Evolutionary conservation across 2,888 invertebrate genomes (phyloP).

Genomic region (Andrena bicolor): DNA sequence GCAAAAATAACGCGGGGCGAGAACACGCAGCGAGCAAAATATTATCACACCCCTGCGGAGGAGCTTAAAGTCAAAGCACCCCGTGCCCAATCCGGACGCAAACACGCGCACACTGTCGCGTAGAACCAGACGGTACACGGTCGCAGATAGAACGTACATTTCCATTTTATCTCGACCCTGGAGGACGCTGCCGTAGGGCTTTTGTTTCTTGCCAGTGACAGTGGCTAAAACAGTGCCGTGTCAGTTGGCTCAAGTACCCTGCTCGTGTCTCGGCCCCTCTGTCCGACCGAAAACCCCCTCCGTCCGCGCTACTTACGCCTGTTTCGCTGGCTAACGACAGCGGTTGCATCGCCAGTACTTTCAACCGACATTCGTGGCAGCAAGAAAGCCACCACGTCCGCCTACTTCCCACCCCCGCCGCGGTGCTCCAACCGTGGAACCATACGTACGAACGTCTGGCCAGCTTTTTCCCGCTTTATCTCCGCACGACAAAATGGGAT

Average conservation of each 20-base stretch:
- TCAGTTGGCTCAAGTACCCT: conserved; percentile 63
- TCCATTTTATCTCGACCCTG: conserved; percentile 79
- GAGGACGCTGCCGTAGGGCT: conserved; percentile 66
- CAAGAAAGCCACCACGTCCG: conserved; percentile 58
- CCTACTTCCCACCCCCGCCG: not conserved
- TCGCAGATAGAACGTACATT: conserved; percentile 67
- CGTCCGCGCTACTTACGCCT: conserved; percentile 48
- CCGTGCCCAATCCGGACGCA: not conserved
- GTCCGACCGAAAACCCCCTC: not conserved
- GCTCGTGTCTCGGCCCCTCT: conserved; percentile 19
- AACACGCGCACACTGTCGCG: not conserved
- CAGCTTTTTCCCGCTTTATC: conserved; percentile 62
- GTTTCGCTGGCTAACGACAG: conserved; percentile 65
- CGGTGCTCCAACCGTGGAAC: conserved; percentile 15
- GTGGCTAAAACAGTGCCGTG: conserved; percentile 70
- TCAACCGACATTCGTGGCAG: conserved; percentile 54
- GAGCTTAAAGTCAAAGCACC: conserved; percentile 3
- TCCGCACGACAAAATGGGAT: conserved; percentile 54
- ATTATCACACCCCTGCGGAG: conserved; percentile 49
- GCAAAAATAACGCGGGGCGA: not conserved
- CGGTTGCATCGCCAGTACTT: conserved; percentile 52
- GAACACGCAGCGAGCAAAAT: conserved; percentile 24
- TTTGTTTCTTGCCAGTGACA: conserved; percentile 79
- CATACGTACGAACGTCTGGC: conserved; percentile 56
- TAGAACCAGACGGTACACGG: conserved; percentile 4